Conservation (phyloP, 2,113 vertebrate genomes). For the Dendropsophus ebraccatus region DNA sequence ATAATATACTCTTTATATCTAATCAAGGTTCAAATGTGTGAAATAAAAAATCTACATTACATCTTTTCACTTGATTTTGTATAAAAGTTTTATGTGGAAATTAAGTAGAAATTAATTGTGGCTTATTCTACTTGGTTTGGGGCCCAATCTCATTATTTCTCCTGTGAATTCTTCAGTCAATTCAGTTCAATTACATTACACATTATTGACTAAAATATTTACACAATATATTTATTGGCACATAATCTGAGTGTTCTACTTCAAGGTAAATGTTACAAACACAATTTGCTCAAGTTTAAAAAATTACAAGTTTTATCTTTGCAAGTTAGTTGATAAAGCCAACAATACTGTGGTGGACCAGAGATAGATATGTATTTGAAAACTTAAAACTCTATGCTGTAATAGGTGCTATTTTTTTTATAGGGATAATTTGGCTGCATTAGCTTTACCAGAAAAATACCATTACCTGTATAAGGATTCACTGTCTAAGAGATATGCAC, state of each 20-base stretch:
- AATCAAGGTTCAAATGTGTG: background rate
- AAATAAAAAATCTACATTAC: background rate
- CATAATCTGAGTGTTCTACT: background rate
- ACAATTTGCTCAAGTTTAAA: background rate
- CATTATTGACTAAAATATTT: too few relatives aligned
- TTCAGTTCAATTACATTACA: too few relatives aligned
- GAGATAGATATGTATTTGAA: too few relatives aligned
- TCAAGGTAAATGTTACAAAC: background rate
- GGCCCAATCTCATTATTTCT: background rate
- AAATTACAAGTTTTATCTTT: background rate
- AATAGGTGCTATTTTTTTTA: background rate
- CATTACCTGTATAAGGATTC: too few relatives aligned
- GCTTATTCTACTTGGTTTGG: background rate
- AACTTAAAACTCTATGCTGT: background rate
- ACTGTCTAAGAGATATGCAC: background rate
- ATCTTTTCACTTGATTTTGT: background rate
- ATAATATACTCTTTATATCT: background rate
- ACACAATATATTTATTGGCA: too few relatives aligned
- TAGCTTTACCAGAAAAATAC: background rate
- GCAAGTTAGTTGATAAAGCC: too few relatives aligned
- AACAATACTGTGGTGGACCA: too few relatives aligned
- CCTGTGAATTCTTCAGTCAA: too few relatives aligned
- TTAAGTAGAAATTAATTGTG: background rate
- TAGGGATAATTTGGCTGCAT: background rate
- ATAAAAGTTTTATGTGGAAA: too few relatives aligned